Conservation (phyloP, 2,888 invertebrate species). For the Pollenia griseotomentosa region DNA sequence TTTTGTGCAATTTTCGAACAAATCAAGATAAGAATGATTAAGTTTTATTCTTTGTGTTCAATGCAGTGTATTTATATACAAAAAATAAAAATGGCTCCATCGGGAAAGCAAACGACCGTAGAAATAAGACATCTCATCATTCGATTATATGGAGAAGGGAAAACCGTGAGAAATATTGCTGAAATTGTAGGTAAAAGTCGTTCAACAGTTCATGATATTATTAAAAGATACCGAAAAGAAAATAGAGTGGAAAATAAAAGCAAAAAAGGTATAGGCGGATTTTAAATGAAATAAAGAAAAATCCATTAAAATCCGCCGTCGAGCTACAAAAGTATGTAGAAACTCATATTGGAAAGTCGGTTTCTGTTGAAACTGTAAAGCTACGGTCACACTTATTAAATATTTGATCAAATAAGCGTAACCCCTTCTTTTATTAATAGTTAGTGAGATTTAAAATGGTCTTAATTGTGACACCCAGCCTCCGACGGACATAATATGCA, state of each 20-base stretch:
- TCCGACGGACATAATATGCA: too few species aligned
- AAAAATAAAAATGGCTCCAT: conserved; percentile 18
- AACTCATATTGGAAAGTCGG: not conserved
- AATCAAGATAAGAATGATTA: not conserved
- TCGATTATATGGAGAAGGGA: not conserved
- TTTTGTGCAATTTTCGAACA: not conserved
- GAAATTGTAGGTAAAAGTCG: not conserved
- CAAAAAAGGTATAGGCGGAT: not conserved
- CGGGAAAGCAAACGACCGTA: not conserved
- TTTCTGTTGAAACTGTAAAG: not conserved
- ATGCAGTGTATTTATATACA: too few species aligned
- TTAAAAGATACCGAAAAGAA: not conserved
- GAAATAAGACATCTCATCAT: not conserved
- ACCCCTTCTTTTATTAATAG: too few species aligned
- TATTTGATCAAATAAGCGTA: too few species aligned
- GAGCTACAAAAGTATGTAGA: conserved; percentile 11
- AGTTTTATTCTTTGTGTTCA: not conserved
- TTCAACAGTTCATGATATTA: not conserved
- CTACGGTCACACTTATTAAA: too few species aligned
- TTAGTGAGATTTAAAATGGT: too few species aligned
- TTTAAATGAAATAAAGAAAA: not conserved
- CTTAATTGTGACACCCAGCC: too few species aligned
- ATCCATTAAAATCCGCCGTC: not conserved
- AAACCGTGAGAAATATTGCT: not conserved
- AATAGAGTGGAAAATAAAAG: conserved; percentile 12